Evolutionary conservation across 2,113 vertebrate species (phyloP).

Genomic region (Microcebus jonahi): DNA sequence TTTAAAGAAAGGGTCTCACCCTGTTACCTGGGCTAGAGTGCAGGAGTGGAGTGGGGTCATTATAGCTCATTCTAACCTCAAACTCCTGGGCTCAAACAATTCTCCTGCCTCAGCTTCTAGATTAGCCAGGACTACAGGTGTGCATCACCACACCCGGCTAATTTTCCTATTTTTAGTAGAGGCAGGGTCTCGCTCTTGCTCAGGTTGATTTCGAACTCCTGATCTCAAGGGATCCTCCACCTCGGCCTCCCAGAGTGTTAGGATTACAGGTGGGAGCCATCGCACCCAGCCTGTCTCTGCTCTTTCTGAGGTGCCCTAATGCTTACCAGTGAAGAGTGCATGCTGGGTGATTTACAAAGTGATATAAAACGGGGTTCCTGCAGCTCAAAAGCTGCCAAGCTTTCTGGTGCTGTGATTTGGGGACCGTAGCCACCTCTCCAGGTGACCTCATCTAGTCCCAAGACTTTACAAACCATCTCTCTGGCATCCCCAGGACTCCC

Average conservation of each 20-base stretch:
- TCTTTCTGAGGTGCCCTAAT: neutral
- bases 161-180: too few species aligned
- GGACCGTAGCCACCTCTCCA: neutral
- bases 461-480: neutral
- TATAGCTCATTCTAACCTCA: neutral
- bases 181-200: too few species aligned
- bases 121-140: too few species aligned
- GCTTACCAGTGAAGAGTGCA: fast-evolving
- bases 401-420: neutral
- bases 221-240: neutral
- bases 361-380: neutral
- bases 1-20: neutral
- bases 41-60: too few species aligned
- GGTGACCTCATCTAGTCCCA: neutral
- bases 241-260: neutral
- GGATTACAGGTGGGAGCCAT: too few species aligned
- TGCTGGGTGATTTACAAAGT: neutral
- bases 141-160: too few species aligned
- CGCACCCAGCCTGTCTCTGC: neutral
- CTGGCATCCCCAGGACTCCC: neutral
- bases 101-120: neutral
- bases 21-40: neutral
- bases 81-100: neutral
- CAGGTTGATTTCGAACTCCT: neutral
- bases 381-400: neutral